Conservation (phyloP, 1,140 invertebrate genomes). For the Asobara japonica region DNA sequence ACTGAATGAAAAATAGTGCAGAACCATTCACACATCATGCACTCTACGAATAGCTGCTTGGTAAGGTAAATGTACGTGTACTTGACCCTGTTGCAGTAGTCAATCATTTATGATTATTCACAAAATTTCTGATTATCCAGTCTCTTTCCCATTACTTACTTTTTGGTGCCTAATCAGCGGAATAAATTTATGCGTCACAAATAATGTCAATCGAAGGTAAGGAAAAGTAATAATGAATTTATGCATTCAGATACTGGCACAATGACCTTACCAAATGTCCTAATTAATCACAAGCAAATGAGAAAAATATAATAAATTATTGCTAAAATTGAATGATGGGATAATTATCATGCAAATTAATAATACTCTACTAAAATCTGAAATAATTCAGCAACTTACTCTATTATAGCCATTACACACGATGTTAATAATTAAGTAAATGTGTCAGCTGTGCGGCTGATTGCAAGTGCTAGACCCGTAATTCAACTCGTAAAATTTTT, state of each 20-base stretch:
- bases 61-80: no score
- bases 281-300: background rate
- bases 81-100: no score
- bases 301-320: background rate
- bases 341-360: conserved; percentile 16
- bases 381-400: conserved; percentile 36
- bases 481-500: conserved; percentile 19
- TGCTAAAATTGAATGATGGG: conserved; percentile 18
- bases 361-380: background rate
- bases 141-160: no score
- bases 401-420: conserved; percentile 22
- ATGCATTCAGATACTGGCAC: no score
- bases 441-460: conserved; percentile 62
- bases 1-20: background rate
- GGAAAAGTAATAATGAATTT: no score
- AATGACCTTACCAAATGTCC: no score
- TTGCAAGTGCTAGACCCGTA: conserved; percentile 54
- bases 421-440: conserved; percentile 39
- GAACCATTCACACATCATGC: background rate
- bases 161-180: no score
- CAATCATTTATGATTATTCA: no score
- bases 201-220: no score
- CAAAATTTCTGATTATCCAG: no score
- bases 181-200: no score
- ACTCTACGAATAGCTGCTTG: background rate